Percentiles rank a stretch among this genome's conserved stretches.
Evolutionary conservation across 1,140 invertebrate species (phyloP).

Genomic region (Apis dorsata): DNA sequence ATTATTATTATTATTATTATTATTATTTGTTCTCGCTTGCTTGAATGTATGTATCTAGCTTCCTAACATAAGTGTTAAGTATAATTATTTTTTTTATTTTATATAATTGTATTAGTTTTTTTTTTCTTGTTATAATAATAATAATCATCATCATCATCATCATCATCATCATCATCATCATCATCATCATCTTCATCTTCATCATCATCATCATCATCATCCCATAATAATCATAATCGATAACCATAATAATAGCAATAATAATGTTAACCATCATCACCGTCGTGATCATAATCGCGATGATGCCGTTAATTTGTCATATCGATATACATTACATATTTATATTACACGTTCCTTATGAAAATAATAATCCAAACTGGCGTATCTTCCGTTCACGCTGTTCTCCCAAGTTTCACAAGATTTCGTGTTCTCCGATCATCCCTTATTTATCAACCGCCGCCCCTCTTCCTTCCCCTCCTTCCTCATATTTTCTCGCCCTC

Average conservation of each 20-base stretch:
- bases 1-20: background rate
- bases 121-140: conserved; percentile 49
- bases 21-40: conserved; percentile 60
- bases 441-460: conserved; percentile 24
- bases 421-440: conserved; percentile 2
- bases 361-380: conserved; percentile 70
- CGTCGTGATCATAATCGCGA: conserved; percentile 64
- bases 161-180: conserved; percentile 67
- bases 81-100: conserved; percentile 73
- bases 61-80: conserved; percentile 76
- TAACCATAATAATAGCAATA: conserved; percentile 70
- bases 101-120: conserved; percentile 71
- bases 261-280: conserved; percentile 66
- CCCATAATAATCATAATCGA: conserved; percentile 68
- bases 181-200: conserved; percentile 46
- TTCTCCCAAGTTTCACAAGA: conserved; percentile 15
- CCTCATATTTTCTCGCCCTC: background rate
- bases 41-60: conserved; percentile 74
- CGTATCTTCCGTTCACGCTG: conserved; percentile 60
- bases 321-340: conserved; percentile 66
- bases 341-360: conserved; percentile 69
- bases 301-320: conserved; percentile 65
- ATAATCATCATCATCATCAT: conserved; percentile 69
- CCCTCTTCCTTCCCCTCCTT: conserved; percentile 43
- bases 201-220: conserved; percentile 57